Evolutionary conservation across 2,888 invertebrate genomes (phyloP).

Genomic region (Teleogryllus oceanicus): DNA sequence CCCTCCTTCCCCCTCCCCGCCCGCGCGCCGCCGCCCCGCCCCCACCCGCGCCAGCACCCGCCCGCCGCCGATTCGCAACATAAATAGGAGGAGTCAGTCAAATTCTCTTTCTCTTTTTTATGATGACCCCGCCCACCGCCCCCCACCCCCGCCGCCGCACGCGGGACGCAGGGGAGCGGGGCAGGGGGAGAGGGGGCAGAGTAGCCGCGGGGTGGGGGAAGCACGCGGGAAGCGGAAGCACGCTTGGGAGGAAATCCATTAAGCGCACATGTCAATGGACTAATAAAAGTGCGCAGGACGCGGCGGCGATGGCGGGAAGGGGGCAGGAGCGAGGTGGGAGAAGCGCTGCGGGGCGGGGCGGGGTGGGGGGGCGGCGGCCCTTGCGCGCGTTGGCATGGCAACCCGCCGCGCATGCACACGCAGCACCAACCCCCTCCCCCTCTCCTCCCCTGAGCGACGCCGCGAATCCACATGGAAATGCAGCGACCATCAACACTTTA

Average conservation of each 20-base stretch:
- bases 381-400: background rate
- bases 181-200: background rate
- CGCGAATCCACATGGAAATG: background rate
- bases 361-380: background rate
- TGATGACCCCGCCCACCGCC: constrained; percentile 10
- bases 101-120: background rate
- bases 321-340: background rate
- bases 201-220: background rate
- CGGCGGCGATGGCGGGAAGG: background rate
- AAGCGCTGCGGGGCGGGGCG: background rate
- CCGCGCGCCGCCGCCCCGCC: background rate
- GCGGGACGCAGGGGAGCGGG: background rate
- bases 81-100: constrained; percentile 10
- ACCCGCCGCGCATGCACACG: background rate
- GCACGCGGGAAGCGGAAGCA: constrained; percentile 18
- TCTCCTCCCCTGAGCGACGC: background rate
- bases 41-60: background rate
- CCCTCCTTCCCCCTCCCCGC: background rate
- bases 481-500: background rate
- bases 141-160: background rate
- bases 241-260: constrained; percentile 3
- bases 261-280: background rate
- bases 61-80: background rate
- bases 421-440: background rate
- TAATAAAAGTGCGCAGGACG: constrained; percentile 18